phyloP scores from a whole-genome alignment of 1,140 invertebrate species.

The Drosophila pseudoobscura region DNA sequence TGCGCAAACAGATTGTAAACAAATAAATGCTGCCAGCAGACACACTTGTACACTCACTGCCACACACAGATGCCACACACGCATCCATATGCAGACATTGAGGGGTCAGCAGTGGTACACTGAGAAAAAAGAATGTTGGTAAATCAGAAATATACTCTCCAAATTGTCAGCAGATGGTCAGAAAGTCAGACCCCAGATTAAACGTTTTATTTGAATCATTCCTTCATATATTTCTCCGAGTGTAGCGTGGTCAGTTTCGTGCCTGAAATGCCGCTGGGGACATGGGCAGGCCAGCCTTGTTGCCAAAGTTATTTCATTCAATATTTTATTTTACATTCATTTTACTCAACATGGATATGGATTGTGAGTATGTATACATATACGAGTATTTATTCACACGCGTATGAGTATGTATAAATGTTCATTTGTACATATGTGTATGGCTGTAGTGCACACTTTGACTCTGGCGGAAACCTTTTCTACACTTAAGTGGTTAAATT shows the following conservation, averaged over 20 bases:
- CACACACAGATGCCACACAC: conserved; percentile 24
- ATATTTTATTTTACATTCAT: conserved; percentile 33
- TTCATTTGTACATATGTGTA: too few relatives aligned
- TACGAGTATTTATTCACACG: conserved; percentile 22
- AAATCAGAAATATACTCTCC: too few relatives aligned
- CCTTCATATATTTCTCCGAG: too few relatives aligned
- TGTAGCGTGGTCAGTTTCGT: conserved; percentile 25
- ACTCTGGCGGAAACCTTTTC: conserved; percentile 63
- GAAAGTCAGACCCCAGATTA: too few relatives aligned
- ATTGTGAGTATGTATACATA: not conserved
- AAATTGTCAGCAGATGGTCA: too few relatives aligned
- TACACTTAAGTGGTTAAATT: conserved; percentile 81
- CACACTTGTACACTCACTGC: conserved; percentile 22
- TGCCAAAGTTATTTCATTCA: conserved; percentile 23
- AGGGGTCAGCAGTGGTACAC: conserved; percentile 42
- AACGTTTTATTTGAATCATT: too few relatives aligned
- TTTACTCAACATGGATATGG: conserved; percentile 7
- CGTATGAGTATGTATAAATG: not conserved
- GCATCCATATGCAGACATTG: conserved; percentile 31
- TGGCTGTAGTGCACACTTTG: conserved; percentile 15
- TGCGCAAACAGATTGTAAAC: conserved; percentile 76
- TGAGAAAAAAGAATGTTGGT: too few relatives aligned
- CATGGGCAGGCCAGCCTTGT: conserved; percentile 17
- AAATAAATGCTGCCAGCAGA: conserved; percentile 71
- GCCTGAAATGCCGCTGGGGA: conserved; percentile 17